Evolutionary conservation across 2,797 vertebrate species (phyloP).

Genomic region (Spinibarbus caldwelli): DNA sequence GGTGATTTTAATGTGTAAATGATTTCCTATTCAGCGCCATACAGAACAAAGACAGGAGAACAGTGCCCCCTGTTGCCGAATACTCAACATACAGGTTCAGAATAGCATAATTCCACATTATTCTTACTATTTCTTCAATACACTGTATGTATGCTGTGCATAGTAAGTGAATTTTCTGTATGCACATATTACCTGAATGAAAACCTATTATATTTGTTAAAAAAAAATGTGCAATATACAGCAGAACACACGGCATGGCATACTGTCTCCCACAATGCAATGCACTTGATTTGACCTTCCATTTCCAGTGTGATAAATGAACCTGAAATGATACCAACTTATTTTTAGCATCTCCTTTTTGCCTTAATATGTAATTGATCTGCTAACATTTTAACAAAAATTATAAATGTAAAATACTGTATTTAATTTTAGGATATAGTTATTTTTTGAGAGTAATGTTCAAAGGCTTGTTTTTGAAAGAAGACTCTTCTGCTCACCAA

Average conservation of each 20-base stretch:
- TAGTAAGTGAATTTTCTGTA: background rate
- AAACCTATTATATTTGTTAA: background rate
- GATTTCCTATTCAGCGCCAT: background rate
- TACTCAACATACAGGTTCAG: too few species aligned
- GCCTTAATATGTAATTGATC: background rate
- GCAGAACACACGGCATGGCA: background rate
- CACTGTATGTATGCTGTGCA: background rate
- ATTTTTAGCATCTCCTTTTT: too few species aligned
- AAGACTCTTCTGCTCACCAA: too few species aligned
- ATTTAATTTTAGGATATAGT: background rate
- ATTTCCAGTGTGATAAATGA: background rate
- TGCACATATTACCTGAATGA: too few species aligned
- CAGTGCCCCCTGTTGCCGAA: conserved; percentile 36
- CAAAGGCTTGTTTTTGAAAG: too few species aligned
- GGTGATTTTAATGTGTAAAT: conserved; percentile 21
- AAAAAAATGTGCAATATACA: background rate
- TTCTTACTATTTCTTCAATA: background rate
- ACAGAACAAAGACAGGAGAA: background rate
- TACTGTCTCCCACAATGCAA: background rate
- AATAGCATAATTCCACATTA: too few species aligned
- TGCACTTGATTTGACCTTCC: background rate
- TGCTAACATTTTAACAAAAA: background rate
- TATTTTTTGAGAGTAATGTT: background rate
- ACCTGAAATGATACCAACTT: background rate
- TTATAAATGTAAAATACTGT: background rate